Percentiles rank a stretch among this genome's conserved stretches.
These are phyloP conservation scores for Bucorvus abyssinicus DNA, from an alignment of 2,797 vertebrate genomes.

Conservation along the genomic window DNA sequence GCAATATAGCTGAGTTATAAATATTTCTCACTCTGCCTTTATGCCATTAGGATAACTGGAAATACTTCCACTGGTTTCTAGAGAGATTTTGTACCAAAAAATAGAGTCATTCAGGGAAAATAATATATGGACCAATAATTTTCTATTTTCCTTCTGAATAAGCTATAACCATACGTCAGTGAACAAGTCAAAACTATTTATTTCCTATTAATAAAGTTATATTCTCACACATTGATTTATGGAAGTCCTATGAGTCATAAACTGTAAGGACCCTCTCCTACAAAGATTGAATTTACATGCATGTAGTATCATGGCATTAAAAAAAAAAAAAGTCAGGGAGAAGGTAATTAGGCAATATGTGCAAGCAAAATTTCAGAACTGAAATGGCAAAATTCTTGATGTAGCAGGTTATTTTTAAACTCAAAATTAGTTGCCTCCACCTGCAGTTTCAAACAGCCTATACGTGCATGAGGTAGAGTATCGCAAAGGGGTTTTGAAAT, in stretches of 20 bases:
- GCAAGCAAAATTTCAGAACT: not conserved
- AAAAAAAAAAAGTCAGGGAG: fast-evolving
- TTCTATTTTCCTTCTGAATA: not conserved
- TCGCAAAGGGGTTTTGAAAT: not conserved
- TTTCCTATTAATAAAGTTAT: not conserved
- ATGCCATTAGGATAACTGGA: not conserved
- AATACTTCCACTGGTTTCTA: not conserved
- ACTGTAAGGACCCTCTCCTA: not conserved
- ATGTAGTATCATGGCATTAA: not conserved
- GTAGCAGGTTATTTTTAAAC: not conserved
- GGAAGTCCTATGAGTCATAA: not conserved
- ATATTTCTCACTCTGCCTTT: not conserved
- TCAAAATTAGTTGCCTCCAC: not conserved
- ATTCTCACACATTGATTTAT: not conserved
- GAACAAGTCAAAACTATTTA: not conserved
- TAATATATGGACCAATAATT: not conserved
- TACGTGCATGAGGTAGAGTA: not conserved
- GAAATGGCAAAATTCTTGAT: not conserved
- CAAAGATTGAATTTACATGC: not conserved
- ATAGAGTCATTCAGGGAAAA: not conserved
- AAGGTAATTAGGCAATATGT: not conserved
- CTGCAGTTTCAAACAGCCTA: not conserved
- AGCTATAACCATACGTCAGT: not conserved
- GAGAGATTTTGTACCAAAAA: not conserved
- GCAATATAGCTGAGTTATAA: not conserved